Evolutionary conservation across 2,797 vertebrate species (phyloP).

Genomic region (Xerus rutilus): DNA sequence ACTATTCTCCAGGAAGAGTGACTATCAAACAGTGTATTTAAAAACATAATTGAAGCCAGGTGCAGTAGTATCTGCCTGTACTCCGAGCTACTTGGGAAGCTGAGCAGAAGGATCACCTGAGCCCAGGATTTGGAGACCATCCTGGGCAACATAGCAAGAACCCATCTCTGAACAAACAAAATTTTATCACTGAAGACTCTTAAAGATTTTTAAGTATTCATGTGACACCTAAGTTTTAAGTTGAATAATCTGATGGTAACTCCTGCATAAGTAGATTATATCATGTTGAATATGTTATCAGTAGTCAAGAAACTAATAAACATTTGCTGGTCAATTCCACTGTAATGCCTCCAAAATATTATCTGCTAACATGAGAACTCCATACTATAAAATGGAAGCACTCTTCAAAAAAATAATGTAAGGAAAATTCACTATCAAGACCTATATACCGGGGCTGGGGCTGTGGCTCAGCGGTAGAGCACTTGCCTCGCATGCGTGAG

Average conservation of each 20-base stretch:
- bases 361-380: not conserved
- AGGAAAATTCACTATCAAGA: conserved; percentile 48
- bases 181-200: not conserved
- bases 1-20: conserved; percentile 25
- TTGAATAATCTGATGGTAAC: conserved; percentile 49
- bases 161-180: not conserved
- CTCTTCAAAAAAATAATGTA: conserved; percentile 51
- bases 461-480: too few relatives aligned
- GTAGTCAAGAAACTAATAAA: conserved; percentile 42
- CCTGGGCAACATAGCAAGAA: not conserved
- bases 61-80: not conserved
- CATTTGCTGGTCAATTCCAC: conserved; percentile 22
- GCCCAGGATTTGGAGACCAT: not conserved
- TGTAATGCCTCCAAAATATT: conserved; percentile 43
- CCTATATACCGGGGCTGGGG: not conserved
- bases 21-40: conserved; percentile 24
- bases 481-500: too few relatives aligned
- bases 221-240: conserved; percentile 52
- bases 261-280: not conserved
- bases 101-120: not conserved
- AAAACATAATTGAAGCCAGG: not conserved
- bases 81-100: not conserved
- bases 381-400: conserved; percentile 38
- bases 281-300: not conserved
- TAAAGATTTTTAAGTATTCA: not conserved